Evolutionary conservation across 2,113 vertebrate genomes (phyloP), one percentile per base, ranked within the genome.

Genomic region (Onychostoma macrolepis): DNA sequence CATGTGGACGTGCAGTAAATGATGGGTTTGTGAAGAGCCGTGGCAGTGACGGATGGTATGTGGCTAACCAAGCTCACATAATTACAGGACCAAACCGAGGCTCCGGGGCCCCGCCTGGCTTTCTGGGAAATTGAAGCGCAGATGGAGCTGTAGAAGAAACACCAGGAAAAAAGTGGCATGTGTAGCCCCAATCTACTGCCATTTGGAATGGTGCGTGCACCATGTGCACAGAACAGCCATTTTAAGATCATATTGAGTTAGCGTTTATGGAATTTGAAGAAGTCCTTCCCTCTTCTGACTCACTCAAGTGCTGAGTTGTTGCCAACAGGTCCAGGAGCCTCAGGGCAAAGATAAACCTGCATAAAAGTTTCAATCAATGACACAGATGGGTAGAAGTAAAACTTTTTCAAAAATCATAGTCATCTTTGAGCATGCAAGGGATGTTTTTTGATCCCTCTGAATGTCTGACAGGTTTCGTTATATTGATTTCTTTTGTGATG

Each of bases 61-160:
- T 87, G 90, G 88, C 83, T 86, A 83, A 88, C 87, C 89, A 88
- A 84, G 80, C 63, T 88, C 80, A 81, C 58, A 58, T 89, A 90
- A 89, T 89, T 88, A 91, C 81, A 91, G 89, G 65, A 71, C 83
- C 72, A 88, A 84, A 88, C 82, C 13, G 26, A 86, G 30, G 76
- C 83, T 87, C 67, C 87, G 36, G 85, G 80, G 76, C 69, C 85
- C 67, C 69, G 85, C 88, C 84, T 85, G 75, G 80, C 80, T 87
- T 91, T 91, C 89, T 84, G 90, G 90, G 87, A 91, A 91, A 91
- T 86, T 67, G 58, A 87, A 89, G 63, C 75, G 86, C 87, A 89
- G 77, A 91, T 87, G 86, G 69, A 43, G 74, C 85, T 36, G 24
- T 80, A 80, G 80, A 87, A 77, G 67, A 88, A 89, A 85, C 48